These are phyloP conservation scores for Aphelenchoides bicaudatus DNA, from an alignment of 2,888 invertebrate species.

Conservation along the genomic window DNA sequence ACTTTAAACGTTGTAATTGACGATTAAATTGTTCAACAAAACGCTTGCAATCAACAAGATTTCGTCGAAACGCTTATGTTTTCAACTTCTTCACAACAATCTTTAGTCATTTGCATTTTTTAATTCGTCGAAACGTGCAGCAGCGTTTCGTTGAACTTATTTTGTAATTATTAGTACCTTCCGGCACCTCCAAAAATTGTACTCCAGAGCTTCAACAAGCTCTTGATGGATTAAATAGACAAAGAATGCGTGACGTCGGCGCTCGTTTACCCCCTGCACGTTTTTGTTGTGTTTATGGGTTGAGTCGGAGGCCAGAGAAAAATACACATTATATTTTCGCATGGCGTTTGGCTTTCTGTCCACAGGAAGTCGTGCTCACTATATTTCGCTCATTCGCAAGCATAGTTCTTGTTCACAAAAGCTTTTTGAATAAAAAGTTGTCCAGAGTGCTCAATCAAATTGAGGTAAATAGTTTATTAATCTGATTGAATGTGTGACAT, in stretches of 20 bases:
- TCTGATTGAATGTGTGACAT: not conserved
- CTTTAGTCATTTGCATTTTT: not conserved
- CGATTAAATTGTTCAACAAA: too few species aligned
- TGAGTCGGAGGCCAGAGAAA: not conserved
- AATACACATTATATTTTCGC: not conserved
- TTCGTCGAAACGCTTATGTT: too few species aligned
- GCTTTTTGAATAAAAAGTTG: not conserved
- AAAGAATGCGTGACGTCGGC: not conserved
- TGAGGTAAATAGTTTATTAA: not conserved
- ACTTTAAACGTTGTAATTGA: too few species aligned
- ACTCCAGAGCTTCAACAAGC: not conserved
- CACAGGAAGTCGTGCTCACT: too few species aligned
- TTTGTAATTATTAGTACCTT: not conserved
- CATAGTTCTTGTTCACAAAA: too few species aligned
- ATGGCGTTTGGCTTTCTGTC: not conserved
- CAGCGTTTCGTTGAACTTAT: not conserved
- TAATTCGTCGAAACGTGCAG: not conserved
- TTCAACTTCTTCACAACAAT: too few species aligned
- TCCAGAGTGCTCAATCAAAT: not conserved
- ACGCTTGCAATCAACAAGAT: too few species aligned
- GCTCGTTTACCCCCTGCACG: not conserved
- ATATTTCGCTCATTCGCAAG: too few species aligned
- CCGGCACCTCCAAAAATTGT: slow-evolving; percentile 7
- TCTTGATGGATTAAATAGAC: not conserved
- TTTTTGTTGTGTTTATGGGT: not conserved